A percentile compares a stretch with the other conserved stretches of the same genome.
Conservation (phyloP, 92 coral and sea anemone species). For the Pocillopora grandis region DNA sequence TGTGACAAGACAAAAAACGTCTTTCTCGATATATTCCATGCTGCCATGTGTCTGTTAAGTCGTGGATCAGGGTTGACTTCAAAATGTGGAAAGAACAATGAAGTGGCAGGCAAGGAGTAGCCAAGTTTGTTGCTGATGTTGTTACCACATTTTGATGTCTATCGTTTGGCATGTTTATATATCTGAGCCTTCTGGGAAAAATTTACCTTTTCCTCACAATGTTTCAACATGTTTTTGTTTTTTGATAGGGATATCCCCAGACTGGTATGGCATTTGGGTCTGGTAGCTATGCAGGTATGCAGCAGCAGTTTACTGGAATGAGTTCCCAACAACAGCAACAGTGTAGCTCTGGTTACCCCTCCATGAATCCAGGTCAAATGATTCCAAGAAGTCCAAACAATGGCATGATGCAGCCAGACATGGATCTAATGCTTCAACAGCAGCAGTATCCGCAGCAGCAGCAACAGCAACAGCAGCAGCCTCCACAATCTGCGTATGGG, state of each 20-base stretch:
- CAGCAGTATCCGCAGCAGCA: slow-evolving; percentile 29
- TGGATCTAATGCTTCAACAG: slow-evolving; percentile 56
- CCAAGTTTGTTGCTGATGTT: no score
- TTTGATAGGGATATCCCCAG: slow-evolving; percentile 25
- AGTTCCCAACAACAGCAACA: slow-evolving; percentile 38
- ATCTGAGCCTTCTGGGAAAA: neutral
- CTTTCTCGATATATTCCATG: no score
- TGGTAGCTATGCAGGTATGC: slow-evolving; percentile 31
- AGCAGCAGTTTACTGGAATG: slow-evolving; percentile 31
- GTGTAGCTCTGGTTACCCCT: slow-evolving; percentile 42
- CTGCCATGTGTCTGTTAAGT: no score
- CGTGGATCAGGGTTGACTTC: no score
- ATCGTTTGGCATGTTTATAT: no score
- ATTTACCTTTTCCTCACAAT: neutral
- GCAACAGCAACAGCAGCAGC: slow-evolving; percentile 27
- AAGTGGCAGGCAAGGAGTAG: no score
- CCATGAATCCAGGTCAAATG: slow-evolving; percentile 59
- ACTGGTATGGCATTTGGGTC: slow-evolving; percentile 28
- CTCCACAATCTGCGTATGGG: slow-evolving; percentile 31
- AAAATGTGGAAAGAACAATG: no score
- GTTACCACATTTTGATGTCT: no score
- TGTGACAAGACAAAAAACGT: no score
- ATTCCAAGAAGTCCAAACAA: slow-evolving; percentile 59
- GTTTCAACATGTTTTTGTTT: neutral
- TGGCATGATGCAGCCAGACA: slow-evolving; percentile 69